Evolutionary conservation across 2,113 vertebrate genomes (phyloP).

Genomic region (Tricholaema leucomelas): DNA sequence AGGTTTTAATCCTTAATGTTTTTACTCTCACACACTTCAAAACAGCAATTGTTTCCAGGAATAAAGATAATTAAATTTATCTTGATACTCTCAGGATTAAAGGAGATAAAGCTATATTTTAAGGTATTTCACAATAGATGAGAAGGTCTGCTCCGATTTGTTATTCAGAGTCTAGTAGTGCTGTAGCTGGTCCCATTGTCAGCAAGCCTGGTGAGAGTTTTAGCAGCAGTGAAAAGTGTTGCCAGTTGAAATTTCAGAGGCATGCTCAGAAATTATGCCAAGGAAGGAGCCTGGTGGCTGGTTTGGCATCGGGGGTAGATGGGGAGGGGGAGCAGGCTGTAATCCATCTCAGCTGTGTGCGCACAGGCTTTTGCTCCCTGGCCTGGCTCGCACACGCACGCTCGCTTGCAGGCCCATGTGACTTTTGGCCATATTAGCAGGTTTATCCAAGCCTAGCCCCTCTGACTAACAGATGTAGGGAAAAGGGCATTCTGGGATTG

Average conservation of each 20-base stretch:
- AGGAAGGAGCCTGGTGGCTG: not conserved
- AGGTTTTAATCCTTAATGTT: not conserved
- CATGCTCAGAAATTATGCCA: not conserved
- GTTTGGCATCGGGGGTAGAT: not conserved
- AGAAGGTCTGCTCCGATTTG: not conserved
- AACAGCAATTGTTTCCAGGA: slow-evolving; percentile 13
- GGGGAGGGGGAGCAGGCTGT: not conserved
- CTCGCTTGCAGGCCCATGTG: not conserved
- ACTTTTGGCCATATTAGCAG: slow-evolving; percentile 58
- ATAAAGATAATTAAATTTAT: not conserved
- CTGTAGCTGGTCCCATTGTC: accelerated
- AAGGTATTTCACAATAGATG: not conserved
- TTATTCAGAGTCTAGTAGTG: accelerated
- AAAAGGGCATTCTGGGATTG: slow-evolving; percentile 70
- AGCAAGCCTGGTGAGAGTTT: not conserved
- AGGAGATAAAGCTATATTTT: not conserved
- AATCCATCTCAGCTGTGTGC: not conserved
- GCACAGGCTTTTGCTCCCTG: not conserved
- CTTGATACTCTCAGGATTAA: not conserved
- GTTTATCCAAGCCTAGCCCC: slow-evolving; percentile 56
- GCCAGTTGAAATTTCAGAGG: not conserved
- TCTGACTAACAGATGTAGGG: slow-evolving; percentile 73
- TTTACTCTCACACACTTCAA: not conserved
- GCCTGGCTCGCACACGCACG: not conserved
- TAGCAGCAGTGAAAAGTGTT: not conserved